phyloP scores from a whole-genome alignment of 2,113 vertebrate species.

The Ailuropoda melanoleuca region DNA sequence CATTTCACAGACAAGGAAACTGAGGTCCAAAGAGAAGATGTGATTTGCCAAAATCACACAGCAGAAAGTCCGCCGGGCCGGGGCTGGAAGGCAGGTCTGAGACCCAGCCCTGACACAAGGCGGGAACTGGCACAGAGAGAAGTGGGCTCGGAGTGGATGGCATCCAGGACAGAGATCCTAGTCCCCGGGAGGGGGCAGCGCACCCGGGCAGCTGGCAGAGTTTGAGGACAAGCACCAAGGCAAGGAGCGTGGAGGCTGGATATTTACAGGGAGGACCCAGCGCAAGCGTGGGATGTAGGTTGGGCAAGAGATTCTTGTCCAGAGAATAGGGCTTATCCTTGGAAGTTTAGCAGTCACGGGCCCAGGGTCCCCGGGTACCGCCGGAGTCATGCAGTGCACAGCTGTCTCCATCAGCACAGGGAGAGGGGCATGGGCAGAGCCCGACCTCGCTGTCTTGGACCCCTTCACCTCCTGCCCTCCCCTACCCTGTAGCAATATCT shows the following conservation, averaged over 20 bases:
- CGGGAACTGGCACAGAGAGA: not conserved
- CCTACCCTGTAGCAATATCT: not conserved
- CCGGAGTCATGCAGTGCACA: not conserved
- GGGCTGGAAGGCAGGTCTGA: not conserved
- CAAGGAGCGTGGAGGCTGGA: too few species aligned
- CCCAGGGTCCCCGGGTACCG: not conserved
- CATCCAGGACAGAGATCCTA: not conserved
- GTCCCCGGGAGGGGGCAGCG: not conserved
- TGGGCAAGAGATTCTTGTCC: not conserved
- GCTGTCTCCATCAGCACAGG: too few species aligned
- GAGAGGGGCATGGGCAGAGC: not conserved
- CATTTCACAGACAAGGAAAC: not conserved
- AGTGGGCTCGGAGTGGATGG: not conserved
- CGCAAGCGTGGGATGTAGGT: not conserved
- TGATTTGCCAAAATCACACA: not conserved
- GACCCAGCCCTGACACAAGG: not conserved
- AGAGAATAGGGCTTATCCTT: not conserved
- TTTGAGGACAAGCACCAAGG: not conserved
- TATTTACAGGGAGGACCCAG: not conserved
- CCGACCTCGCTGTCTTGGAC: not conserved
- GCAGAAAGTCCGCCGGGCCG: not conserved
- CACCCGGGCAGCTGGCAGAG: not conserved
- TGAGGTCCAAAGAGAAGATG: not conserved
- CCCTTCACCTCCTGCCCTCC: not conserved
- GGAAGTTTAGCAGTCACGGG: not conserved